These are phyloP conservation scores for Esox lucius DNA, from an alignment of 2,797 vertebrate species.

Conservation along the genomic window DNA sequence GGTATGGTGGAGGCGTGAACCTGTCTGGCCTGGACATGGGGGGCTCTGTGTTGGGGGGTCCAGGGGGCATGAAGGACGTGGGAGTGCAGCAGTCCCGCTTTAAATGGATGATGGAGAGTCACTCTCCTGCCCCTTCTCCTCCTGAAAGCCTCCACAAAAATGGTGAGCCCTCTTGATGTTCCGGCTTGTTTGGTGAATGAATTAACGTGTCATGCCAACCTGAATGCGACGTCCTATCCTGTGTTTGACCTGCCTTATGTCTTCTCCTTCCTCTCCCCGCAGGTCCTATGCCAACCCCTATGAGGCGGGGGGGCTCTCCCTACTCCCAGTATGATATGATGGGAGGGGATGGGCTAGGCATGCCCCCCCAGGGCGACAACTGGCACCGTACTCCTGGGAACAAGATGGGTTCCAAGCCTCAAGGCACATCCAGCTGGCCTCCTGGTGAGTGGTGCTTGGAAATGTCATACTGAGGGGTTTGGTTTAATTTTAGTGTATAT, in stretches of 20 bases:
- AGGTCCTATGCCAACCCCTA: slow-evolving; percentile 91
- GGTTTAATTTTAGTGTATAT: not conserved
- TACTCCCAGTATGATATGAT: slow-evolving; percentile 96
- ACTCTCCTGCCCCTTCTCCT: slow-evolving; percentile 85
- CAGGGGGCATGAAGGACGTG: slow-evolving; percentile 81
- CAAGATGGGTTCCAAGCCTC: slow-evolving; percentile 90
- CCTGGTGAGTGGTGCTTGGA: slow-evolving; percentile 79
- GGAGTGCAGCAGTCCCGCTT: slow-evolving; percentile 93
- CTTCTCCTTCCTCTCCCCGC: not conserved
- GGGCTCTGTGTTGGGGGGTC: slow-evolving; percentile 82
- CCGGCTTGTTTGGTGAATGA: not conserved
- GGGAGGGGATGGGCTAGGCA: slow-evolving; percentile 84
- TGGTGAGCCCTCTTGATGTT: slow-evolving; percentile 66
- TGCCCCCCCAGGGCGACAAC: slow-evolving; percentile 85
- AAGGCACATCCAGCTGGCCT: slow-evolving; percentile 93
- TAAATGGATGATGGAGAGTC: slow-evolving; percentile 98
- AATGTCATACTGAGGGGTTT: not conserved
- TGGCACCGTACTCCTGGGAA: slow-evolving; percentile 97
- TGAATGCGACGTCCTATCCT: slow-evolving; percentile 27
- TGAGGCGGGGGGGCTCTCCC: slow-evolving; percentile 90
- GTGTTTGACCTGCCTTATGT: not conserved
- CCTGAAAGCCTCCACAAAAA: slow-evolving; percentile 96
- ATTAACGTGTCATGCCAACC: not conserved
- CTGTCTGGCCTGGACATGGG: slow-evolving; percentile 84
- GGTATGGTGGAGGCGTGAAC: slow-evolving; percentile 84